Conservation (phyloP, 2,797 vertebrate species). For the Paguma larvata region DNA sequence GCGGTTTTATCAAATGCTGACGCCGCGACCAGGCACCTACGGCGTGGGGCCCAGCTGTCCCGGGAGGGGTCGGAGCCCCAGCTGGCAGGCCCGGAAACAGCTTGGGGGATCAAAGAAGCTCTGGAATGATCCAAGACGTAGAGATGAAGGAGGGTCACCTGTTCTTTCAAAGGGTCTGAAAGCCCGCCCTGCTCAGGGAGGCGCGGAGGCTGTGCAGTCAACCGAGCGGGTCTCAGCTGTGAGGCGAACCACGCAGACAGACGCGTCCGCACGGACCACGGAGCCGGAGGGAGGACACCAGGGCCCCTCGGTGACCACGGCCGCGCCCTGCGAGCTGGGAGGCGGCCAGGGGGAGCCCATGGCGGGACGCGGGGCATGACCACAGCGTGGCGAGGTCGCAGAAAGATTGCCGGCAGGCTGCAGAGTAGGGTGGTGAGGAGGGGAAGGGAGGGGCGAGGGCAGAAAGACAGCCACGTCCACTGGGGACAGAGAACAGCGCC, state of each 20-base stretch:
- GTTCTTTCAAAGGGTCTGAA: constrained; percentile 68
- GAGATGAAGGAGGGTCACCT: constrained; percentile 72
- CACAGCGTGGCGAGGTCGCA: too few relatives aligned
- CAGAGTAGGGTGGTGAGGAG: neutral
- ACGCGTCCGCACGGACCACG: neutral
- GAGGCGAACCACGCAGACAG: neutral
- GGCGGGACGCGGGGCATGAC: too few relatives aligned
- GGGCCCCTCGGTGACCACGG: too few relatives aligned
- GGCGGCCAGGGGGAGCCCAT: neutral
- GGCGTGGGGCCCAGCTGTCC: neutral
- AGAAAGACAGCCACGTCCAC: neutral
- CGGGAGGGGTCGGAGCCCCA: neutral
- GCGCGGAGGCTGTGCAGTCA: neutral
- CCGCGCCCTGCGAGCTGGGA: fast-evolving
- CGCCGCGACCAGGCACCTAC: neutral
- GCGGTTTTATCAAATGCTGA: neutral
- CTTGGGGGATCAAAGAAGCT: constrained; percentile 78
- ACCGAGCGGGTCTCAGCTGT: neutral
- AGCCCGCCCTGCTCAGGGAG: neutral
- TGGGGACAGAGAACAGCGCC: neutral
- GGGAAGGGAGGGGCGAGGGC: neutral
- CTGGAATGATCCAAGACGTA: neutral
- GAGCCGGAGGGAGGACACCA: neutral
- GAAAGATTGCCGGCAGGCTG: neutral
- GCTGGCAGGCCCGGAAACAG: constrained; percentile 52